Evolutionary conservation across 1,140 invertebrate genomes (phyloP).

Genomic region (Coptotermes formosanus): DNA sequence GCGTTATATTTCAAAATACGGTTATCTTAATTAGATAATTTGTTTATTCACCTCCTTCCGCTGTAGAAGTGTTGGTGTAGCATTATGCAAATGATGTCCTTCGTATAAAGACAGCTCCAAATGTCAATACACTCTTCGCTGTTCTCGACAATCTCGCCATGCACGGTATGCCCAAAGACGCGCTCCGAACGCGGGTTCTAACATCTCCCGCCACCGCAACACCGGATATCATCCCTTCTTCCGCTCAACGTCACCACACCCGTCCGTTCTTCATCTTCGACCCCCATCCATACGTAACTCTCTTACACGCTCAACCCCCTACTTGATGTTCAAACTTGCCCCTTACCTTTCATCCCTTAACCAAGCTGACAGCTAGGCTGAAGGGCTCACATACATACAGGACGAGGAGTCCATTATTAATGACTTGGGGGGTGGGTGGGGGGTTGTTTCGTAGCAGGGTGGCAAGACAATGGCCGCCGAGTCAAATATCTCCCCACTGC

Average conservation of each 20-base stretch:
- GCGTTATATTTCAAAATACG: no score
- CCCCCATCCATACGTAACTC: slow-evolving; percentile 5
- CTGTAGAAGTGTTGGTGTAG: neutral
- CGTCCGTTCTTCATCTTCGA: neutral
- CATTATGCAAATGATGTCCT: neutral
- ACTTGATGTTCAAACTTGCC: slow-evolving; percentile 11
- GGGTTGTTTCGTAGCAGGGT: neutral
- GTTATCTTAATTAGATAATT: no score
- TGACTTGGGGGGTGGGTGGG: neutral
- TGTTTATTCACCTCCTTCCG: no score
- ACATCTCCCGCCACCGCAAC: neutral
- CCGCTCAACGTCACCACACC: slow-evolving; percentile 2
- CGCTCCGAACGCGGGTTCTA: neutral
- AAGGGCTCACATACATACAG: neutral
- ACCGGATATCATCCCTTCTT: slow-evolving; percentile 1
- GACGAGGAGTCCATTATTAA: slow-evolving; percentile 6
- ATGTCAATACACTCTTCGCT: neutral
- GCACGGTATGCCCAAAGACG: neutral
- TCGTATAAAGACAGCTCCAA: neutral
- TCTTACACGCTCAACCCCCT: neutral
- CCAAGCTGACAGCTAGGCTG: neutral
- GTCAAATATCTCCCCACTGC: neutral
- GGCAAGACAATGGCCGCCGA: slow-evolving; percentile 11
- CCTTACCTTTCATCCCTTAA: slow-evolving; percentile 18
- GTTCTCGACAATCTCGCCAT: neutral